Evolutionary conservation across 2,888 invertebrate genomes (phyloP), one percentile per base, ranked within the genome.

Genomic region (Glomeris marginata): DNA sequence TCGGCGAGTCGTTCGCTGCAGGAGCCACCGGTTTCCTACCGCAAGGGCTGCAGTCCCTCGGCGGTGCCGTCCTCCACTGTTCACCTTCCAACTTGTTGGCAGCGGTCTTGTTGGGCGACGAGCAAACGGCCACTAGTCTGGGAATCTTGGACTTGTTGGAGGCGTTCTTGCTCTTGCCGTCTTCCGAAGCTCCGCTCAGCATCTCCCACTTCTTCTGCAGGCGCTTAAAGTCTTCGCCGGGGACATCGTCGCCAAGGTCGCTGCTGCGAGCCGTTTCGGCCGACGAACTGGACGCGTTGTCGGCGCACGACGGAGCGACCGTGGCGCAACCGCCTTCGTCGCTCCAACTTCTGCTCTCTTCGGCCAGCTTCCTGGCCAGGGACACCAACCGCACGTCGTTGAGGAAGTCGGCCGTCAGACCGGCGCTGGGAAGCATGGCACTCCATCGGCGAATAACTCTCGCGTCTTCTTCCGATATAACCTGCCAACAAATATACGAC

Each of bases 181-280:
- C 34, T 35, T 45, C 33, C 37, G 74, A 73, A 45, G 71, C 70
- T 11, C 73, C 73, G 57, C 80, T 79, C 56, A 84, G 71, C 69
- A 81, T 74, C 63, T 85, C 84, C 85, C 85, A 85, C 61, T 81
- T 81, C 62, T 81, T 77, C 61, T 84, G 84, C 52, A 85, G 68
- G 55, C 80, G 74, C 20, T 79, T 74, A 69, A 84, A 85, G 10
- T 50, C 52, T 13, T 46, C 54, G 28, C 41, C 44, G 47, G 47
- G 42, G 16, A 53, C 53, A 40, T 51, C 50, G 41, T 53, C 54
- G 33, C 52, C 21, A n/a, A 33, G 38, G 28, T n/a, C 76, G 28
- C 41, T 55, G 51, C 4, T 52, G 52, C 22, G 66, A 80, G 47
- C 59, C 81, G n/a, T n/a, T 16, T 28, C 45, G 10, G 11, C 22